Evolutionary conservation across 2,113 vertebrate species (phyloP), one percentile per base, ranked within the genome.

Genomic region (Thunnus thynnus): DNA sequence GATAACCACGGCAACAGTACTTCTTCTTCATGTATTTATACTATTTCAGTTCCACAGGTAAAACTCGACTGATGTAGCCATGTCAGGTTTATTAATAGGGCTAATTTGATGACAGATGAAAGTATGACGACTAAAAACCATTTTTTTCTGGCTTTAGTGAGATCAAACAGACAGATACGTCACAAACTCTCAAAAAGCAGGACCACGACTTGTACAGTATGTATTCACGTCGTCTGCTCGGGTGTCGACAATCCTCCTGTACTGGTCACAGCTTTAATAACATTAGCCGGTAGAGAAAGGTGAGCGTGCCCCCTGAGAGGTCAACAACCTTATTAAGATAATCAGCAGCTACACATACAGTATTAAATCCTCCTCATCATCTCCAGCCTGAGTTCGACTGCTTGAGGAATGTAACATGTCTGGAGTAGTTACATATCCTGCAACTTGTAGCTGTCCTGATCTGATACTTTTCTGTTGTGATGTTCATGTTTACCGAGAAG

Each of bases 271-370:
- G 71, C 57, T 80, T 78, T 81, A 75, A 63, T 74, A 7, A 65
- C 57, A 58, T 85, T 41, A 78, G 77, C 66, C 30, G 3, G 27
- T 30, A 62, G 22, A 52, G 5, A 14, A 44, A 72, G 65, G 51
- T 48, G 55, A 51, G 12, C 2, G 56, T 18, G 30, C 44, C 46
- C 60, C 18, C 48, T 46, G 68, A 48, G 73, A 82, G 68, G 66
- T 68, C 61, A 75, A 56, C 51, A 69, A 17, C 67, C 55, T 57
- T 64, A 56, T 77, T 16, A 48, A 78, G 68, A 84, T 82, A 63
- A 77, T 71, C n/a, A 70, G 71, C 60, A 75, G 72, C 36, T 25
- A 72, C 41, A 25, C 51, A 63, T 50, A 4, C 54, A 44, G n/a
- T 44, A 20, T 60, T 47, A 46, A 16, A 36, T 64, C 30, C 46